Evolutionary conservation across 2,797 vertebrate genomes (phyloP).

Genomic region (Platalea minor): DNA sequence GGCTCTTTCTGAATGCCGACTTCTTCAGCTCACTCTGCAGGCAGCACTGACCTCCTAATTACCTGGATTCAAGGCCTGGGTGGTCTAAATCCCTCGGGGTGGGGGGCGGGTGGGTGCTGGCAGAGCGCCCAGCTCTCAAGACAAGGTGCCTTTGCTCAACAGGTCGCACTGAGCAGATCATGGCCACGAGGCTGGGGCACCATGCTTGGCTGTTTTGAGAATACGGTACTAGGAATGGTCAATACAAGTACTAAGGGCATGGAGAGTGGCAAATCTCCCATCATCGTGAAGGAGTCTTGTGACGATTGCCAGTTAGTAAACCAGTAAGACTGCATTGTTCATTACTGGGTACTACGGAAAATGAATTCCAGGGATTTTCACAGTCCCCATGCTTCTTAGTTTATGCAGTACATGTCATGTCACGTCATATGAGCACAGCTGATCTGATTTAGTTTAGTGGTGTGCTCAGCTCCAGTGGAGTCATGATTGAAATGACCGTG

Average conservation of each 20-base stretch:
- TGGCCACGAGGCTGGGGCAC: neutral
- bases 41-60: neutral
- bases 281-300: fast-evolving
- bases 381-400: neutral
- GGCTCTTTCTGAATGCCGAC: fast-evolving
- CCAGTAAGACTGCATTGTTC: neutral
- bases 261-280: neutral
- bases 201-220: neutral
- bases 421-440: fast-evolving
- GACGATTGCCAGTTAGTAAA: neutral
- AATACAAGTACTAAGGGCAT: too few species aligned
- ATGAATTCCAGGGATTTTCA: neutral
- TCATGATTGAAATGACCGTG: neutral
- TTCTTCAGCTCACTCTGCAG: neutral
- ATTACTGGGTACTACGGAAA: neutral
- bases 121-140: neutral
- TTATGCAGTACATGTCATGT: neutral
- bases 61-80: neutral
- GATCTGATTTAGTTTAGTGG: neutral
- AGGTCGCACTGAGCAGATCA: neutral
- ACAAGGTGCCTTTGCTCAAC: neutral
- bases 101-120: neutral
- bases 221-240: neutral
- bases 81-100: neutral
- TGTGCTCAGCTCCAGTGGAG: neutral